Evolutionary conservation across 2,797 vertebrate species (phyloP).

Genomic region (Pristis pectinata): DNA sequence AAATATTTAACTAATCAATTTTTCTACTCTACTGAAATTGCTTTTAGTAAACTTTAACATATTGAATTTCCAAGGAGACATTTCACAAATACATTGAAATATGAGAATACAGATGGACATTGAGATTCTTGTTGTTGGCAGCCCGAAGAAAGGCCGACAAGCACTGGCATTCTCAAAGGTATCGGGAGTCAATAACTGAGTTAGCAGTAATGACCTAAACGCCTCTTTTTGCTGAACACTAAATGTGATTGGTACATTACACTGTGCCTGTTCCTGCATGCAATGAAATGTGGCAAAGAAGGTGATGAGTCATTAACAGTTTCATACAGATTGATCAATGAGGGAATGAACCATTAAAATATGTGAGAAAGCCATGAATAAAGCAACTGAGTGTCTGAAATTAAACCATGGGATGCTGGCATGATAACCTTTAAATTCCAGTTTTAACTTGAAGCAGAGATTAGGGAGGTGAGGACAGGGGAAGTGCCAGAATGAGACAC

Average conservation of each 20-base stretch:
- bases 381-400: not conserved
- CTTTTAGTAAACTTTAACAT: slow-evolving; percentile 22
- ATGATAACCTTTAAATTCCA: not conserved
- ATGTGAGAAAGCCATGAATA: not conserved
- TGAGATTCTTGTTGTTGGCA: not conserved
- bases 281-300: not conserved
- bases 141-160: not conserved
- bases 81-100: slow-evolving; percentile 14
- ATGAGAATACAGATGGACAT: not conserved
- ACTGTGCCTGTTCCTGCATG: not conserved
- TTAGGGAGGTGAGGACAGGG: not conserved
- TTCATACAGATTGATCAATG: not conserved
- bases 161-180: not conserved
- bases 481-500: not conserved
- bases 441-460: not conserved
- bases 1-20: slow-evolving; percentile 26
- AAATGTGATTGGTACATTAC: not conserved
- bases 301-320: not conserved
- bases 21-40: slow-evolving; percentile 5
- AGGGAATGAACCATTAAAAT: not conserved
- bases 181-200: not conserved
- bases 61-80: slow-evolving; percentile 21
- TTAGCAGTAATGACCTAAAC: not conserved
- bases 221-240: not conserved
- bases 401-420: not conserved